These are phyloP conservation scores for Asarcornis scutulata DNA, from an alignment of 2,113 vertebrate species.

Conservation along the genomic window DNA sequence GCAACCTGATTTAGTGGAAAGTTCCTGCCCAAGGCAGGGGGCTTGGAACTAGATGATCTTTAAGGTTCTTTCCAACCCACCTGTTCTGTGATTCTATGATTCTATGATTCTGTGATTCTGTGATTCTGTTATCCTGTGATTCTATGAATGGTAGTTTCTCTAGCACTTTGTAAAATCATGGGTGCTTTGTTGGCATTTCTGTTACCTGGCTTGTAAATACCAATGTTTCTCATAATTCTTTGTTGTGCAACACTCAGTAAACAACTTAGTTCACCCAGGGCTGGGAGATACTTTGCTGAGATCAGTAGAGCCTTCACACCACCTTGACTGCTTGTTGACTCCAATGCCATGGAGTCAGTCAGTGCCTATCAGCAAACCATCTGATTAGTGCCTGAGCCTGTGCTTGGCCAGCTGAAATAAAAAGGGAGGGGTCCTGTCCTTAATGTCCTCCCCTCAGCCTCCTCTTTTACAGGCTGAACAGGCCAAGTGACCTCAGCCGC, in stretches of 20 bases:
- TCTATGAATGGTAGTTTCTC: not conserved
- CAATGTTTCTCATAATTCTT: not conserved
- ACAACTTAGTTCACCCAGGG: not conserved
- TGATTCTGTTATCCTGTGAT: no score
- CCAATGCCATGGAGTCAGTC: not conserved
- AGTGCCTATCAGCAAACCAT: not conserved
- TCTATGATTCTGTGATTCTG: no score
- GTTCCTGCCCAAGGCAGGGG: no score
- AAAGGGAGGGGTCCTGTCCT: not conserved
- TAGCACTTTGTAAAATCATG: not conserved
- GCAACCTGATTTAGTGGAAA: no score
- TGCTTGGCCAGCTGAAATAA: not conserved
- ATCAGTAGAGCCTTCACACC: not conserved
- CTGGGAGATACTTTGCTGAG: not conserved
- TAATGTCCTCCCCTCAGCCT: no score
- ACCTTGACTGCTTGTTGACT: not conserved
- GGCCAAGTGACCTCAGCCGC: no score
- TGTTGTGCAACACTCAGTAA: not conserved
- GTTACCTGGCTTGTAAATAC: not conserved
- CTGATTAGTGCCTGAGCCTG: not conserved
- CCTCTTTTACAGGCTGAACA: no score
- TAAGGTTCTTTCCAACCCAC: no score
- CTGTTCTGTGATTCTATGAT: no score
- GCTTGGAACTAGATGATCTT: no score
- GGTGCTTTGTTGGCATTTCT: not conserved